Conservation (phyloP, 2,113 vertebrate species). For the Centropus bengalensis region DNA sequence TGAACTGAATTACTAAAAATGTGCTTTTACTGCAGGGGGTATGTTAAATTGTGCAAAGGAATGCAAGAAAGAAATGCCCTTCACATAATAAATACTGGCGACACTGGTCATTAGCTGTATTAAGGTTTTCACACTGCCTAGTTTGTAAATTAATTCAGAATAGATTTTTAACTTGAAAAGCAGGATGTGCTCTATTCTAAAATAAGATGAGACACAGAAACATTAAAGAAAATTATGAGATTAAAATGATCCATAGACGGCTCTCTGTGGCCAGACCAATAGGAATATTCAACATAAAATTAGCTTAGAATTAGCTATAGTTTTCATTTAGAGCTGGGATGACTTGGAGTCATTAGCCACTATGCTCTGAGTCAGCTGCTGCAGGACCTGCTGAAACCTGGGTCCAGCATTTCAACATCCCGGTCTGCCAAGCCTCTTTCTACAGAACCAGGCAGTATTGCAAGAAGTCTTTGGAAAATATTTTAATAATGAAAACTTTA, state of each 20-base stretch:
- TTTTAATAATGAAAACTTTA: conserved; percentile 60
- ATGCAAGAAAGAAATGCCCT: background rate
- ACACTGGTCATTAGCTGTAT: background rate
- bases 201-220: background rate
- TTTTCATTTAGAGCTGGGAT: conserved; percentile 13
- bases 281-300: background rate
- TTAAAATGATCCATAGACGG: background rate
- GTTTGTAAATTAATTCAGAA: conserved; percentile 5
- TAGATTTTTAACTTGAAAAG: conserved; percentile 15
- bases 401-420: background rate
- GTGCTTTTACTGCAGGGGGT: background rate
- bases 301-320: conserved; percentile 7
- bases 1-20: conserved; percentile 4
- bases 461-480: conserved; percentile 60
- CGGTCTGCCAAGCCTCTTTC: conserved; percentile 26
- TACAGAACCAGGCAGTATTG: conserved; percentile 18
- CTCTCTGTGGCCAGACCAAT: conserved; percentile 31
- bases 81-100: background rate
- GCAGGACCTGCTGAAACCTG: conserved; percentile 38
- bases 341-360: background rate
- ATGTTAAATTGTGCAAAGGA: background rate
- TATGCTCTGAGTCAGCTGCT: background rate
- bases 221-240: conserved; percentile 26
- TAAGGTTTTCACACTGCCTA: background rate
- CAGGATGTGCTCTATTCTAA: background rate